Evolutionary conservation across 2,113 vertebrate genomes (phyloP), one percentile per base, ranked within the genome.

Genomic region (Oreochromis tanganicae): DNA sequence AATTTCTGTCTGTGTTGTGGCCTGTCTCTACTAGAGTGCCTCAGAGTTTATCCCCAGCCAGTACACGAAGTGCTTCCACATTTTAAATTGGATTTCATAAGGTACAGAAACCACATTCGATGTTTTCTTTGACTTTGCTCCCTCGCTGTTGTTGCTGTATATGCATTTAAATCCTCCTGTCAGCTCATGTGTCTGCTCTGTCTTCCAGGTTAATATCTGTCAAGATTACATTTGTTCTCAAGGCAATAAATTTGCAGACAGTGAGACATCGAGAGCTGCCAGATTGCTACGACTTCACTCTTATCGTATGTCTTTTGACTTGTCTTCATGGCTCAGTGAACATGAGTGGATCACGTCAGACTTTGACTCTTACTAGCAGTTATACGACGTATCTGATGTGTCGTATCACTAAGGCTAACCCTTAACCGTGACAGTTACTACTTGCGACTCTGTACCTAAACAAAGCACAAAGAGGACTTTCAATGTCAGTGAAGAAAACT

Each of bases 231-330:
- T 98, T 99, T 93, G 97, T 96, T 59, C 95, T 99, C 59, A 99
- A 99, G 93, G 98, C 98, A 38, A 98, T 99, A 83, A 99, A 99
- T 86, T 95, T 99, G 59, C 98, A 99, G 96, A 99, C 98, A 0
- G 96, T 99, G 85, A 97, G 97, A 81, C 96, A 98, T 50, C 97
- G 98, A 0, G 98, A 99, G 85, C 96, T 99, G 81, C 99, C 99
- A 0, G 98, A 99, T 95, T 99, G 98, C 88, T 99, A 99, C 0
- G 97, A 98, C 93, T 99, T 99, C 90, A 97, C 95, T 36, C 95
- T 99, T 46, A 96, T 93, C 41, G 99, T 99, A 93, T 21, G 96
- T 95, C 81, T 84, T 59, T 55, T 90, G 24, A 85, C 43, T 55
- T 32, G 4, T 41, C 82, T 54, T 61, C 9, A 16, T 32, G n/a